A percentile compares a stretch with the other conserved stretches of the same genome.
Conservation (phyloP, 2,888 invertebrate genomes). For the Chelonus formosanus region DNA sequence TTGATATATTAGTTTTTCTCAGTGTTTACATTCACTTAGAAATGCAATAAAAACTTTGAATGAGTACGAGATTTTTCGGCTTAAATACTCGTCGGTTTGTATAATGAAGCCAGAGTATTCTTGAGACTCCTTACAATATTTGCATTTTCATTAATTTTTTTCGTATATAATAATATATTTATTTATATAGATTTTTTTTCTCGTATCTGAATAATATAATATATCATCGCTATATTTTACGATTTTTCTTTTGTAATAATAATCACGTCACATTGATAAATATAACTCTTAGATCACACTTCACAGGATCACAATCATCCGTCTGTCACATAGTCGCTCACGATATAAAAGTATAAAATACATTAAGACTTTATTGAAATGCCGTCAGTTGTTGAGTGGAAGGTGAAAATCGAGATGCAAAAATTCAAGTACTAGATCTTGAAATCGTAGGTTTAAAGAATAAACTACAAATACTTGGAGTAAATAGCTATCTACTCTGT, state of each 20-base stretch:
- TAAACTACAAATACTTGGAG: neutral
- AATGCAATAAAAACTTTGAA: too few relatives aligned
- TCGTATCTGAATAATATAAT: too few relatives aligned
- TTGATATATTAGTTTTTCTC: too few relatives aligned
- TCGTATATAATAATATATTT: too few relatives aligned
- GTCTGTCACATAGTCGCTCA: conserved; percentile 46
- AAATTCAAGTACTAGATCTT: neutral
- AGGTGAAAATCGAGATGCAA: neutral
- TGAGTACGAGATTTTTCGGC: too few relatives aligned
- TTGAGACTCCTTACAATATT: too few relatives aligned
- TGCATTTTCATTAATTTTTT: too few relatives aligned
- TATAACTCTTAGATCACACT: conserved; percentile 49
- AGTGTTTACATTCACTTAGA: too few relatives aligned
- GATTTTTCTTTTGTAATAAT: conserved; percentile 39
- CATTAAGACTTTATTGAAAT: conserved; percentile 42
- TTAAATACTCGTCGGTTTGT: too few relatives aligned
- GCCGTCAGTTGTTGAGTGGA: conserved; percentile 36
- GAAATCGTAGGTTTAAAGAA: neutral
- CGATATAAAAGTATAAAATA: conserved; percentile 65
- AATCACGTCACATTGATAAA: conserved; percentile 57
- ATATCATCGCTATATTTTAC: too few relatives aligned
- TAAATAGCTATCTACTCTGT: conserved; percentile 17
- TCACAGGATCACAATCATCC: conserved; percentile 52
- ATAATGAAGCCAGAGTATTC: too few relatives aligned
- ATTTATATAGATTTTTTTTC: too few relatives aligned